phyloP scores from a whole-genome alignment of 1,140 invertebrate genomes.

The Tachypleus tridentatus region DNA sequence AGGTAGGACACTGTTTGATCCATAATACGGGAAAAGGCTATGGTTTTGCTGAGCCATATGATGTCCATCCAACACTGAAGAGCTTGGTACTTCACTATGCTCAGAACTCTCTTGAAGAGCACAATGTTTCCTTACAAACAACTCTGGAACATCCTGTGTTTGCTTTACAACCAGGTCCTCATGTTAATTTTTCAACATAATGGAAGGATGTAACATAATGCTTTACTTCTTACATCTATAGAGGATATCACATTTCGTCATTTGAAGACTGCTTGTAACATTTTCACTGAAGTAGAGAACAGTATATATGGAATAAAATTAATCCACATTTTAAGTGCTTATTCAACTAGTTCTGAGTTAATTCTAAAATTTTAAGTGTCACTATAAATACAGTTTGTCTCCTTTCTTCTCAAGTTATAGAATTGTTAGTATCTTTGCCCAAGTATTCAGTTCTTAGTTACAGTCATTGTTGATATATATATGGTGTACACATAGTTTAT shows the following conservation, averaged over 20 bases:
- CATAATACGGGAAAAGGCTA: constrained; percentile 63
- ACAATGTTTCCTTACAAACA: constrained; percentile 78
- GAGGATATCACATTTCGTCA: not conserved
- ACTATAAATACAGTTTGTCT: too few species aligned
- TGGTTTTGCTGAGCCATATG: constrained; percentile 91
- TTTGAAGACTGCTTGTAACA: not conserved
- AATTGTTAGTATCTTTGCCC: too few species aligned
- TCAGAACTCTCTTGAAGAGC: constrained; percentile 81
- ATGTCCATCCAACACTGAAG: constrained; percentile 69
- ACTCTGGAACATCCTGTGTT: constrained; percentile 60
- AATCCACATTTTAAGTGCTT: too few species aligned
- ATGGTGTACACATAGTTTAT: too few species aligned
- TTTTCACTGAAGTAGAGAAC: not conserved
- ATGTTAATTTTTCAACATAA: constrained; percentile 4
- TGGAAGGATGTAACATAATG: not conserved
- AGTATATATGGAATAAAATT: not conserved
- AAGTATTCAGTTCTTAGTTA: too few species aligned
- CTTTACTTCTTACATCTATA: not conserved
- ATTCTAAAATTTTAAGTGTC: too few species aligned
- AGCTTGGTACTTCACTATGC: constrained; percentile 85
- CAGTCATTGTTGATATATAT: too few species aligned
- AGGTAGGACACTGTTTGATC: constrained; percentile 85
- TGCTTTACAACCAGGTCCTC: constrained; percentile 9
- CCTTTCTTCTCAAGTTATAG: too few species aligned
- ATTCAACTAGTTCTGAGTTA: too few species aligned